These are phyloP conservation scores for Mico argentatus DNA, from an alignment of 2,797 vertebrate species.

Conservation along the genomic window DNA sequence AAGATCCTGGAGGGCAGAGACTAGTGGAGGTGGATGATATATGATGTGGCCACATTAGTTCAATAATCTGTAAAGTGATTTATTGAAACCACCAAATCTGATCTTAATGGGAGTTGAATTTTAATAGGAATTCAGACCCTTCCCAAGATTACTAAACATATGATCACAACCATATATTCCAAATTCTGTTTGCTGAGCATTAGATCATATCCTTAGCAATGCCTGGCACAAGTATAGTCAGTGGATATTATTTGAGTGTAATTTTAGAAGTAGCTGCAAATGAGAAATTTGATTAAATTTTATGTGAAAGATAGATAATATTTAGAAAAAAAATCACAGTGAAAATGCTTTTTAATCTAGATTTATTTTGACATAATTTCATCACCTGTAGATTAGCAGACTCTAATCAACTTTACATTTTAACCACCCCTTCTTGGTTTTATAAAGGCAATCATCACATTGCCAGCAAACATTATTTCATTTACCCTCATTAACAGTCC, in stretches of 20 bases:
- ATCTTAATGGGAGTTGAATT: conserved; percentile 53
- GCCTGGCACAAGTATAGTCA: background rate
- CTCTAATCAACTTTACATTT: conserved; percentile 61
- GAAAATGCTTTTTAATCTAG: conserved; percentile 44
- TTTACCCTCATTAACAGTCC: conserved; percentile 65
- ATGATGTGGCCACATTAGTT: conserved; percentile 55
- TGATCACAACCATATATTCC: conserved; percentile 43
- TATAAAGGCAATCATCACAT: conserved; percentile 43
- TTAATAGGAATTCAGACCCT: conserved; percentile 49
- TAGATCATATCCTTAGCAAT: conserved; percentile 35
- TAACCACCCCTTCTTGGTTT: conserved; percentile 60
- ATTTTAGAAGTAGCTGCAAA: conserved; percentile 54
- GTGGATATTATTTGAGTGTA: conserved; percentile 49
- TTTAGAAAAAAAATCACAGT: conserved; percentile 43
- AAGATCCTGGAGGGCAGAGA: conserved; percentile 43
- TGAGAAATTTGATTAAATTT: conserved; percentile 48
- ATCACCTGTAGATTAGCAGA: conserved; percentile 44
- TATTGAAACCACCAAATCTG: conserved; percentile 54
- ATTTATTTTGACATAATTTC: conserved; percentile 46
- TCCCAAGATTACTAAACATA: conserved; percentile 50
- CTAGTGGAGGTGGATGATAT: conserved; percentile 6
- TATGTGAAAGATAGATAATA: conserved; percentile 22
- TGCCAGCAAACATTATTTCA: conserved; percentile 63
- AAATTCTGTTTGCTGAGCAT: conserved; percentile 47
- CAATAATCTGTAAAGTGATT: conserved; percentile 56